Evolutionary conservation across 2,113 vertebrate genomes (phyloP).

Genomic region (Cyprinodon tularosa): DNA sequence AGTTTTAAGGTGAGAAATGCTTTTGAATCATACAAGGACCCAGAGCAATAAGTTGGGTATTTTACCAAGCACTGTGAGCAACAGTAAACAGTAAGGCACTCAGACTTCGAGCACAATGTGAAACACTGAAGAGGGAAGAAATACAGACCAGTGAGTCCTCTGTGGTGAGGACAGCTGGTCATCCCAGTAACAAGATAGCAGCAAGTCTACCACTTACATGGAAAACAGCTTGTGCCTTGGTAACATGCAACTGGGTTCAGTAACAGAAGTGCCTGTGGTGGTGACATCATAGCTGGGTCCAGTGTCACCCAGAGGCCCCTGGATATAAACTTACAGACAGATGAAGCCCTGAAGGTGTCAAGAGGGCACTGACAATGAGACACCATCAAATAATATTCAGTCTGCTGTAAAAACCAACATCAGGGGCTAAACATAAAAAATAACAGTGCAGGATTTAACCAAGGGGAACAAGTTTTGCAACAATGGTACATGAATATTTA

Average conservation of each 20-base stretch:
- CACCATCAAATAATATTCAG: constrained; percentile 40
- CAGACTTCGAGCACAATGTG: constrained; percentile 5
- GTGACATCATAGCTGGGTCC: constrained; percentile 62
- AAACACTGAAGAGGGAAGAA: constrained; percentile 44
- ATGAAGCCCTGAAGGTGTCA: constrained; percentile 47
- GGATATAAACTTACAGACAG: constrained; percentile 68
- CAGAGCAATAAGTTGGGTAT: neutral
- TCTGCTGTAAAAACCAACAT: neutral
- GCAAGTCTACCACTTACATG: constrained; percentile 37
- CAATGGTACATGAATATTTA: too few relatives aligned
- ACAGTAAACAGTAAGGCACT: constrained; percentile 9
- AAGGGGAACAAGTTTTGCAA: neutral
- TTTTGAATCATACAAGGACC: neutral
- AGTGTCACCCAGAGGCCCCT: constrained; percentile 58
- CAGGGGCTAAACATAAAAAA: neutral
- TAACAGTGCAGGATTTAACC: neutral
- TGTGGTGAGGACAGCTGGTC: constrained; percentile 52
- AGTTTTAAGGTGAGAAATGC: neutral
- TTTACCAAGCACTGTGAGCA: neutral
- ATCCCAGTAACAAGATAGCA: constrained; percentile 60
- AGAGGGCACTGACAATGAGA: constrained; percentile 35
- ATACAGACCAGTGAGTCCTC: constrained; percentile 13
- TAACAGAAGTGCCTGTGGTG: constrained; percentile 39
- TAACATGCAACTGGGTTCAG: constrained; percentile 49
- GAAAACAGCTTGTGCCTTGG: constrained; percentile 58